Base-by-base conservation (phyloP, 2,888 invertebrate genomes). In the Spodoptera picta region DNA sequence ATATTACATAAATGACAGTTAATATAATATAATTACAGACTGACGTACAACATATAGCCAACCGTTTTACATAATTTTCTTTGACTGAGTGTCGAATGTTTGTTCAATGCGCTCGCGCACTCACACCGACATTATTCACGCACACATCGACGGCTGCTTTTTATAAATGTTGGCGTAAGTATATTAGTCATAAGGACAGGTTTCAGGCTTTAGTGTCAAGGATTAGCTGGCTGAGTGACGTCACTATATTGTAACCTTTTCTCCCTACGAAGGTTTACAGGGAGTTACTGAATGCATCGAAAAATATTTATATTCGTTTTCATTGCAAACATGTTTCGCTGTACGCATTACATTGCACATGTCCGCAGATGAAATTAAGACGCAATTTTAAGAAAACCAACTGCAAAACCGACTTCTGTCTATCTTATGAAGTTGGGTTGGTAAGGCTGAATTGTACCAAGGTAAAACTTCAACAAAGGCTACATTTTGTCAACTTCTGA, bases 191-290 rank as follows among this genome's bases (percentile, higher is more conserved):
- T 68, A 66, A 74, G 56, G 61, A 67, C 77, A 48, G 71, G 77
- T 68, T 80, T 61, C 64, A 74, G 54, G 27, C 54, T 80, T 71
- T 68, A 53, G 78, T 74, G 80, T 71, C 80, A 77, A 79, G 77
- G 80, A 74, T 74, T 64, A 49, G 27, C 42, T 14, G 51, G 47
- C 36, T 19, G 27, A 52, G 36, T 75, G 69, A 65, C 65, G 69
- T 65, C 57, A 73, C 50, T 31, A 1, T 44, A 44, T n/a, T 70
- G 23, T 27, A 54, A 41, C 71, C 52, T 70, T 56, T 70, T 51
- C 56, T 41, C 53, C 53, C 44, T 23, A 7, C n/a, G 14, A 31
- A 23, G 41, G 23, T 12, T 14, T 24, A 41, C 46, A 53, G 36
- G 19, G 19, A 19, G 36, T 6, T 9, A 36, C 36, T 1, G 36